Evolutionary conservation across 2,888 invertebrate genomes (phyloP), one percentile per base, ranked within the genome.

Genomic region (Pandemis cinnamomeana): DNA sequence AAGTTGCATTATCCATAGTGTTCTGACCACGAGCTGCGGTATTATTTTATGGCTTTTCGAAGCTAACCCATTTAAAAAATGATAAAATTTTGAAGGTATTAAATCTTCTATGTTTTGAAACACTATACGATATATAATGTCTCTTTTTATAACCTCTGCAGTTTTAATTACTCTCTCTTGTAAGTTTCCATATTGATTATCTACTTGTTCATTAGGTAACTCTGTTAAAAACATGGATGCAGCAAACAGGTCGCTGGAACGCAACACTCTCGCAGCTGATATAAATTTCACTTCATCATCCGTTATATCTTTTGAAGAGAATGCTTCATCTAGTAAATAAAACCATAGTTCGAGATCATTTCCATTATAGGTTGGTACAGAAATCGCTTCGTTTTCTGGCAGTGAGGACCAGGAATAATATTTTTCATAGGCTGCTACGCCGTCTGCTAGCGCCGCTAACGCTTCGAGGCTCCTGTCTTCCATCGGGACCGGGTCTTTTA

Each of bases 1-100:
- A 15, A 70, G 62, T 51, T 53, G 70, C 70, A 70, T 70, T 62
- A 70, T 44, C 70, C 53, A 70, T 3, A 70, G 53, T 44, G 62
- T 70, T 42, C 70, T 70, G 13, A 70, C 41, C 7, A 53, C 44
- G 0, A 63, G 53, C n/a, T 70, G 42, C 8, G 70, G 44, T 53
- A 70, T 42, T 27, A 63, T 13, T 20, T n/a, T 20, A 10, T 41
- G 7, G 42, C 44, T 20, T 44, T 70, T 70, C 3, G 6, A 42
- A 27, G 70, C 70, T 20, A 20, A 42, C 0, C 15, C 42, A n/a
- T 44, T 63, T 42, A 70, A 44, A 20, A 63, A 53, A 13, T 53
- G 20, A 13, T 42, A 44, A 62, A 70, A 53, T n/a, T 42, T 13
- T 5, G 7, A 41, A 3, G 63, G 63, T 3, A 2, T 44, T 63